A percentile compares a stretch with the other conserved stretches of the same genome.
These are phyloP conservation scores for Enteromius thamalakanensis DNA, from an alignment of 2,797 vertebrate genomes.

Conservation along the genomic window DNA sequence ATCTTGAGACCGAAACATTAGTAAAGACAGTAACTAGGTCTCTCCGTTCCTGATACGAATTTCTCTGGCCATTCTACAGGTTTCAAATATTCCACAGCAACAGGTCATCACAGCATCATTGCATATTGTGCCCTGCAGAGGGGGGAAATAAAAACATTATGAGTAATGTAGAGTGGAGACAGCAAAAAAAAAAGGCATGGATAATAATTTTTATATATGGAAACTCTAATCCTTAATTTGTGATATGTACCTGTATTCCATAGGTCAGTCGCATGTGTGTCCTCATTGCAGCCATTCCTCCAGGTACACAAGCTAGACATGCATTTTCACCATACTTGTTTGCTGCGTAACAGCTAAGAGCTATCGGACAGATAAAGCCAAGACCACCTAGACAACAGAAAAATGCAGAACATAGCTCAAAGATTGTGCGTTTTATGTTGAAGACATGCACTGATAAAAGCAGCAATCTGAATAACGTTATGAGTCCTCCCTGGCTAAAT, in stretches of 20 bases:
- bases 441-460: neutral
- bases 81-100: constrained; percentile 78
- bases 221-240: neutral
- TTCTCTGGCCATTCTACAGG: constrained; percentile 85
- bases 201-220: neutral
- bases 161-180: neutral
- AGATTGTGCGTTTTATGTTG: neutral
- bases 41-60: constrained; percentile 80
- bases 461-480: neutral
- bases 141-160: neutral
- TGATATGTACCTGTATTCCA: constrained; percentile 76
- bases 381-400: constrained; percentile 70
- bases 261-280: constrained; percentile 88
- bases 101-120: constrained; percentile 79
- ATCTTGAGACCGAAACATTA: neutral
- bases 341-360: constrained; percentile 78
- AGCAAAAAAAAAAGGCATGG: neutral
- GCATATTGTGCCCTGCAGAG: constrained; percentile 79
- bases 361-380: constrained; percentile 75
- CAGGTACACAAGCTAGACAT: constrained; percentile 77
- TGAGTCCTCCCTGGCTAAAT: neutral
- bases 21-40: constrained; percentile 45
- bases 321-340: constrained; percentile 80
- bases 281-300: constrained; percentile 79
- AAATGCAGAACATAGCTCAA: neutral